Conservation (phyloP, 1,140 invertebrate species). For the Pachypsylla venusta region DNA sequence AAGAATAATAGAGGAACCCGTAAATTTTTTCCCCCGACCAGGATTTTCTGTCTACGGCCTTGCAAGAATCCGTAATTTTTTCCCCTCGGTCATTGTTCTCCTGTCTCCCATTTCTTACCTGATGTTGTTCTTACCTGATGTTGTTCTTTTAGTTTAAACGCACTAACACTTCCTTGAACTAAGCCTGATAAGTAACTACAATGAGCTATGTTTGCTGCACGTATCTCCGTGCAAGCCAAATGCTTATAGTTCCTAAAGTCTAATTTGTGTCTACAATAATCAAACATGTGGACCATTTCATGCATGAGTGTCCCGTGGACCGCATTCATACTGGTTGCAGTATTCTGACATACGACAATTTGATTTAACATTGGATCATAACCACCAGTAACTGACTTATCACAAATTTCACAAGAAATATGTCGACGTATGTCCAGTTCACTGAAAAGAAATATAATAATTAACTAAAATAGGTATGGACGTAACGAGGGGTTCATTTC, state of each 20-base stretch:
- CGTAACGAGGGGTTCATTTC: no score
- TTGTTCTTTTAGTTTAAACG: constrained; percentile 50
- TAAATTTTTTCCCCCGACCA: no score
- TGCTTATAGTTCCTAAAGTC: constrained; percentile 85
- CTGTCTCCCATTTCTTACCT: no score
- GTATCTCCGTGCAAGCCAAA: constrained; percentile 86
- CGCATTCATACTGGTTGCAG: constrained; percentile 41
- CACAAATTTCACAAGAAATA: constrained; percentile 82
- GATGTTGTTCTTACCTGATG: constrained; percentile 44
- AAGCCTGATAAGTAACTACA: constrained; percentile 74
- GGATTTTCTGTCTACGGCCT: no score
- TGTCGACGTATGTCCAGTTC: constrained; percentile 68
- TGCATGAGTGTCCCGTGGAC: constrained; percentile 70
- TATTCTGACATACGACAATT: constrained; percentile 86
- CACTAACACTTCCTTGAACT: constrained; percentile 55
- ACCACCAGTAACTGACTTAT: constrained; percentile 65
- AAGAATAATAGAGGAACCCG: not conserved
- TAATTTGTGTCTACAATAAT: constrained; percentile 75
- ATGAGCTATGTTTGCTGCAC: constrained; percentile 79
- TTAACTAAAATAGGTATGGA: no score
- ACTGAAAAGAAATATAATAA: constrained; percentile 42
- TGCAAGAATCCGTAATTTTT: no score
- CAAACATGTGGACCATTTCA: constrained; percentile 95
- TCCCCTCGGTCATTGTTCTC: no score
- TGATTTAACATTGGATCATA: constrained; percentile 79